Conservation (phyloP, 2,113 vertebrate genomes). For the Prunella himalayana region DNA sequence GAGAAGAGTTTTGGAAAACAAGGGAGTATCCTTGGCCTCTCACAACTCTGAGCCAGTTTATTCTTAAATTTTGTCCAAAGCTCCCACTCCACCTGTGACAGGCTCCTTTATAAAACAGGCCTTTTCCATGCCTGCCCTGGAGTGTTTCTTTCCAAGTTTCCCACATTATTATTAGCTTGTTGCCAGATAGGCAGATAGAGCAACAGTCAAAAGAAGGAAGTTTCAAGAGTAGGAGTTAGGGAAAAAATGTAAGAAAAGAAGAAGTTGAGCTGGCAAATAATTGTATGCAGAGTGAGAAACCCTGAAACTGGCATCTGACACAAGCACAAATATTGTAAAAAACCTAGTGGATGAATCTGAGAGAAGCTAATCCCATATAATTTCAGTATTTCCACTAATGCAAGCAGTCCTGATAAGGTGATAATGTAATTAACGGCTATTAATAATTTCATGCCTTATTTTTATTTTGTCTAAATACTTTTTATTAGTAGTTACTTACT, state of each 20-base stretch:
- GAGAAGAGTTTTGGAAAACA: neutral
- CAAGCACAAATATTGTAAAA: neutral
- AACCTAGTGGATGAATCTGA: neutral
- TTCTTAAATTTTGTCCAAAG: neutral
- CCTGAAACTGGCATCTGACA: neutral
- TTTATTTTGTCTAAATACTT: neutral
- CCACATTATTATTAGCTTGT: neutral
- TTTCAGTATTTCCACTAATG: neutral
- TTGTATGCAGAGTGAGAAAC: neutral
- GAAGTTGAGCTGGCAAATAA: neutral
- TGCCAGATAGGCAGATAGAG: neutral
- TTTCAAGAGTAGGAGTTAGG: neutral
- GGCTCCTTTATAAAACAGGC: neutral
- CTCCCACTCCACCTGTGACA: rapidly evolving
- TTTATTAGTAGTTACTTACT: neutral
- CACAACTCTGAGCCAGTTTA: neutral
- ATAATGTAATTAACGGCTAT: neutral
- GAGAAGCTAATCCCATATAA: neutral
- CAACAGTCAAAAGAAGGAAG: neutral
- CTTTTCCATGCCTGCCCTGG: neutral
- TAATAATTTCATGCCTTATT: neutral
- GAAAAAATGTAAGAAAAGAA: neutral
- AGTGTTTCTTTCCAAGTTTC: neutral
- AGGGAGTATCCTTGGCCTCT: neutral
- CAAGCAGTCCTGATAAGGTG: neutral